A percentile compares a stretch with the other conserved stretches of the same genome.
Evolutionary conservation across 2,113 vertebrate genomes (phyloP).

Genomic region (Vulpes ferrilata): DNA sequence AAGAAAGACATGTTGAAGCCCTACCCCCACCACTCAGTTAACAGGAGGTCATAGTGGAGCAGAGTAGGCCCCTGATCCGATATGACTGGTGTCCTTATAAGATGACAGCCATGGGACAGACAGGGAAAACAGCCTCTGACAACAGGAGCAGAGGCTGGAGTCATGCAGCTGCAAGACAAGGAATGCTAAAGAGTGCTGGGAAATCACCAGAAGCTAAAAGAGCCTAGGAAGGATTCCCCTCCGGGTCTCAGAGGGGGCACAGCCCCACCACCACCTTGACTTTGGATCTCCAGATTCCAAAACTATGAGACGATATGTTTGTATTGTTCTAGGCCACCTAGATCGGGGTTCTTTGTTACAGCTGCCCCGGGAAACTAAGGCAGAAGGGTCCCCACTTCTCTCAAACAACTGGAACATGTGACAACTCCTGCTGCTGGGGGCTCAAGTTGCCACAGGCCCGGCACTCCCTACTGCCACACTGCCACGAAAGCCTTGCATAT

Average conservation of each 20-base stretch:
- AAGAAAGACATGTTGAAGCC: not conserved
- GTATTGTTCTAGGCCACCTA: not conserved
- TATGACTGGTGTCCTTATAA: not conserved
- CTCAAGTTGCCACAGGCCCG: not conserved
- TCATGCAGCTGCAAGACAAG: not conserved
- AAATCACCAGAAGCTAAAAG: not conserved
- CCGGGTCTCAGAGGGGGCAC: fast-evolving
- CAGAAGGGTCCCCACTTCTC: not conserved
- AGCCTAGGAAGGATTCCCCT: not conserved
- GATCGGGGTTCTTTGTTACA: not conserved
- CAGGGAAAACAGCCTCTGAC: fast-evolving
- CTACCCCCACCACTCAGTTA: not conserved
- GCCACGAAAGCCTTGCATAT: fast-evolving
- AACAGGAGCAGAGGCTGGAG: fast-evolving
- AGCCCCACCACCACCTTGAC: not conserved
- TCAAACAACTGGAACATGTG: not conserved
- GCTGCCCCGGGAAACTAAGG: not conserved
- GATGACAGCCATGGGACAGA: not conserved
- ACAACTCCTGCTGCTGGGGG: not conserved
- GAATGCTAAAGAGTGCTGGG: not conserved
- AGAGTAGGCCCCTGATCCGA: not conserved
- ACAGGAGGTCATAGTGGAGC: not conserved
- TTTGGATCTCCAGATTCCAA: not conserved
- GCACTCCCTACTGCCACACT: not conserved
- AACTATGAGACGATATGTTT: not conserved